phyloP scores from a whole-genome alignment of 2,797 vertebrate species.

The Streptopelia turtur region DNA sequence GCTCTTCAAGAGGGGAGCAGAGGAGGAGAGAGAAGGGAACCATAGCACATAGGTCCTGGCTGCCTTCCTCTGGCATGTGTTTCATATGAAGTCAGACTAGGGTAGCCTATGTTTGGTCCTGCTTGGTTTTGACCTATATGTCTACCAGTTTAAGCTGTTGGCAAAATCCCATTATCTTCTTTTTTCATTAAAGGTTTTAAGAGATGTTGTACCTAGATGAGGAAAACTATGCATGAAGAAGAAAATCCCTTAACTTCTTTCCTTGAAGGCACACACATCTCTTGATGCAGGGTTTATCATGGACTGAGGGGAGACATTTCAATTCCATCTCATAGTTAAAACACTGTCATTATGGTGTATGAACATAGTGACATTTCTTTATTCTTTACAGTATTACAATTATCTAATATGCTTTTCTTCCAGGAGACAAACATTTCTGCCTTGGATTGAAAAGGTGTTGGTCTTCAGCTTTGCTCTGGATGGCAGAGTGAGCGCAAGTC shows the following conservation, averaged over 20 bases:
- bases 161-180: background rate
- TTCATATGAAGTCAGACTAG: background rate
- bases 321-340: background rate
- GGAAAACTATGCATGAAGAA: background rate
- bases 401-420: background rate
- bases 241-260: background rate
- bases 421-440: background rate
- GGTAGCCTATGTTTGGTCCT: background rate
- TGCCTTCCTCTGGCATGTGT: background rate
- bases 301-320: background rate
- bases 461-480: background rate
- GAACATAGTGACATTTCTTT: background rate
- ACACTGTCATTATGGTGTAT: background rate
- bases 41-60: fast-evolving
- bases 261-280: background rate
- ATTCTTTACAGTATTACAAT: background rate
- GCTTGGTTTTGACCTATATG: background rate
- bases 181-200: background rate
- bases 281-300: background rate
- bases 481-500: background rate
- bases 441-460: background rate
- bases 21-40: background rate
- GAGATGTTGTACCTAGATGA: background rate
- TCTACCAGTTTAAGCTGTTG: background rate
- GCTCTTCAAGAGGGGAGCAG: background rate